Percentiles rank a stretch among this genome's conserved stretches.
phyloP scores from a whole-genome alignment of 2,888 invertebrate genomes.

The Mimumesa dahlbomi region DNA sequence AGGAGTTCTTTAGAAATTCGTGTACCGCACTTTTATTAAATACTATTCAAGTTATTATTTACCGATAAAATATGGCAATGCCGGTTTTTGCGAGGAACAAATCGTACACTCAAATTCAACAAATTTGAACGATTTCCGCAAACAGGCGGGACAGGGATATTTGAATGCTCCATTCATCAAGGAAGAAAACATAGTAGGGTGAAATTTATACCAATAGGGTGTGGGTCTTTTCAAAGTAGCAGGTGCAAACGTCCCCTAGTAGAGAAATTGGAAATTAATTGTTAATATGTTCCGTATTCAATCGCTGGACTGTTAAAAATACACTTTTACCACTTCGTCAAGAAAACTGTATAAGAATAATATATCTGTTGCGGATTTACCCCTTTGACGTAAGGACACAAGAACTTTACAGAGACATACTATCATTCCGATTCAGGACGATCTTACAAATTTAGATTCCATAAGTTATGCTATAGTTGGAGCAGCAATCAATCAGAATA shows the following conservation, averaged over 20 bases:
- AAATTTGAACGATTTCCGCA: background rate
- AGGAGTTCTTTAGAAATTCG: background rate
- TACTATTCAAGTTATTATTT: background rate
- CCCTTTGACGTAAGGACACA: too few relatives aligned
- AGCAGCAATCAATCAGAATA: too few relatives aligned
- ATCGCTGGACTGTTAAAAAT: background rate
- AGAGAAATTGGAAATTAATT: constrained; percentile 14
- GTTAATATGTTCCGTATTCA: background rate
- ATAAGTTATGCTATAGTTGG: too few relatives aligned
- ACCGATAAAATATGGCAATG: background rate
- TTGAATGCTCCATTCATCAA: background rate
- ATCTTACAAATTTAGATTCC: too few relatives aligned
- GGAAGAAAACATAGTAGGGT: background rate
- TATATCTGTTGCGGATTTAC: too few relatives aligned
- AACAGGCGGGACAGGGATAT: background rate
- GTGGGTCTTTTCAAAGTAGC: background rate
- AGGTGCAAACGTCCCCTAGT: background rate
- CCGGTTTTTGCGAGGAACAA: background rate
- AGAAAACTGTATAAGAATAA: background rate
- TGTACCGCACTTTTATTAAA: background rate
- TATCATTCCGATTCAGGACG: too few relatives aligned
- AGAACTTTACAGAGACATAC: too few relatives aligned
- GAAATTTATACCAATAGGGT: background rate
- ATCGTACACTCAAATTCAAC: background rate
- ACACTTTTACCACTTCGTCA: background rate